A percentile compares a stretch with the other conserved stretches of the same genome.
Conservation (phyloP, 2,113 vertebrate species). For the Ellobius talpinus region DNA sequence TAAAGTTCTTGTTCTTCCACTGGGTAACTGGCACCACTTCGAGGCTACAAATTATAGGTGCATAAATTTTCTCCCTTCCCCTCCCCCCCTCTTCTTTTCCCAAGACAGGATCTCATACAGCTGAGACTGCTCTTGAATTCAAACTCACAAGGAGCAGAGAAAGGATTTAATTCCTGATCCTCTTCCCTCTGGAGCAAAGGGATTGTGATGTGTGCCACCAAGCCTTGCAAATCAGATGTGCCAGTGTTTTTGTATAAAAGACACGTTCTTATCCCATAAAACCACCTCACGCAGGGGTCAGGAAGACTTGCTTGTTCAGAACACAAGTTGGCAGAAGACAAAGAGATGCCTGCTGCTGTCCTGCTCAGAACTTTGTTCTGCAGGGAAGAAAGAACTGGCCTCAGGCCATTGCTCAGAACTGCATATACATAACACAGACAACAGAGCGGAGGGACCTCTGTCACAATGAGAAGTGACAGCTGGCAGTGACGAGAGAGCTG, state of each 20-base stretch:
- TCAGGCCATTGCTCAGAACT: conserved; percentile 47
- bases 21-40: not conserved
- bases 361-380: not conserved
- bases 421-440: not conserved
- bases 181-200: not conserved
- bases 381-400: conserved; percentile 30
- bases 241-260: not conserved
- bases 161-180: not conserved
- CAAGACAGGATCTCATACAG: not conserved
- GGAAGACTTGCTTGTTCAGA: not conserved
- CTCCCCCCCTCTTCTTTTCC: rapidly evolving
- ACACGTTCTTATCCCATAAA: not conserved
- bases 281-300: not conserved
- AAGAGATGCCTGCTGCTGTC: not conserved
- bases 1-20: not conserved
- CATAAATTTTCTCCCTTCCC: not conserved
- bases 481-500: not conserved
- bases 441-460: conserved; percentile 1
- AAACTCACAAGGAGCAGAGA: not conserved
- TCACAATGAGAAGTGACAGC: not conserved
- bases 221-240: not conserved
- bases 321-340: not conserved
- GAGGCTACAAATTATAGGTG: not conserved
- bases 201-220: not conserved
- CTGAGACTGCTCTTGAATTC: not conserved